Evolutionary conservation across 2,888 invertebrate species (phyloP).

Genomic region (Lingula anatina): DNA sequence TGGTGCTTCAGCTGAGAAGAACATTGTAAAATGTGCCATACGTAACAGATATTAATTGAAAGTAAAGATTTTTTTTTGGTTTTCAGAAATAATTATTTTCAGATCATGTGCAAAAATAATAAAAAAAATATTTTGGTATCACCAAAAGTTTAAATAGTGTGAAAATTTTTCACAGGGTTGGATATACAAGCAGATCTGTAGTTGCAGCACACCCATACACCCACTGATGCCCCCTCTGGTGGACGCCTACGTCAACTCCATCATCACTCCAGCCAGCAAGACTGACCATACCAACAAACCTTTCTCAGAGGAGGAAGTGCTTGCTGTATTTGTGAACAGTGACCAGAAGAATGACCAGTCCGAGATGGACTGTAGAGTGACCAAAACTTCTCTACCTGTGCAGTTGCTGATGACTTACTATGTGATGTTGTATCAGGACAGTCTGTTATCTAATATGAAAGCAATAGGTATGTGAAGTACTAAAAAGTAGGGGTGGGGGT

Average conservation of each 20-base stretch:
- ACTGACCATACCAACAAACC: conserved; percentile 80
- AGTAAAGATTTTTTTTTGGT: too few species aligned
- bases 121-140: too few species aligned
- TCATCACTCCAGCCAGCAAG: conserved; percentile 59
- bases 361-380: conserved; percentile 4
- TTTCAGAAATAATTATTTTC: too few species aligned
- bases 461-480: conserved; percentile 52
- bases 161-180: conserved; percentile 61
- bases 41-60: too few species aligned
- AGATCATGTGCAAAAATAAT: too few species aligned
- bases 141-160: too few species aligned
- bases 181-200: conserved; percentile 91
- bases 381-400: conserved; percentile 70
- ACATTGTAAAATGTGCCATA: too few species aligned
- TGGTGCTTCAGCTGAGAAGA: too few species aligned
- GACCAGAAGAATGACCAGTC: neutral
- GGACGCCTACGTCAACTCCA: conserved; percentile 90
- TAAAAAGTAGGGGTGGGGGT: conserved; percentile 36
- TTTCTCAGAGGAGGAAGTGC: conserved; percentile 82
- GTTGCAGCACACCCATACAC: conserved; percentile 83
- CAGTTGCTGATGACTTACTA: conserved; percentile 89
- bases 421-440: conserved; percentile 85
- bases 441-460: conserved; percentile 60
- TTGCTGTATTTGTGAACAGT: conserved; percentile 50
- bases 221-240: conserved; percentile 87